Evolutionary conservation across 2,113 vertebrate species (phyloP).

Genomic region (Shinisaurus crocodilurus): DNA sequence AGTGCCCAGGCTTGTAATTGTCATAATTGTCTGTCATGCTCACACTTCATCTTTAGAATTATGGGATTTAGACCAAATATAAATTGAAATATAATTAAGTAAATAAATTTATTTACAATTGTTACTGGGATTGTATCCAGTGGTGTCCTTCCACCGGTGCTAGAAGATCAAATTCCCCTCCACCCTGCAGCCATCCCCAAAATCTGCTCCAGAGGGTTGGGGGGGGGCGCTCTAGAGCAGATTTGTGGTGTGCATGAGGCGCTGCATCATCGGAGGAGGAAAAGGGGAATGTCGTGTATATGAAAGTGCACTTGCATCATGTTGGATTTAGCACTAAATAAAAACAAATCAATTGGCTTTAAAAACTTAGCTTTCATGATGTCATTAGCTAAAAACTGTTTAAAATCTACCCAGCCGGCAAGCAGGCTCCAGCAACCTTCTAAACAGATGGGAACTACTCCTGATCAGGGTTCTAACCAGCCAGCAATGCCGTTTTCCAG

Average conservation of each 20-base stretch:
- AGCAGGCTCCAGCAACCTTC: neutral
- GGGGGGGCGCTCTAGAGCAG: no score
- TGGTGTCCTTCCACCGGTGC: no score
- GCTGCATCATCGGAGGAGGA: no score
- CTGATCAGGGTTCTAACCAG: neutral
- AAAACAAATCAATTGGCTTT: neutral
- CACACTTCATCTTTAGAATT: neutral
- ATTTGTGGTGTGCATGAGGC: no score
- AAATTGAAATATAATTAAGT: neutral
- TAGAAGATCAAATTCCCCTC: no score
- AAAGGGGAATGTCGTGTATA: no score
- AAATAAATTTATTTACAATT: neutral
- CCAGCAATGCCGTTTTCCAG: neutral
- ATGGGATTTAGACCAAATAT: neutral
- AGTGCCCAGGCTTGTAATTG: neutral
- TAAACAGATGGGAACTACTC: neutral
- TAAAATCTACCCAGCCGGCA: neutral
- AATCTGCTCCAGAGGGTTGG: no score
- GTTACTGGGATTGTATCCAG: no score
- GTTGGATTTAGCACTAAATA: neutral
- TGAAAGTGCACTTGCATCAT: no score
- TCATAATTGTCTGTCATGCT: neutral
- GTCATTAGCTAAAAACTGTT: neutral
- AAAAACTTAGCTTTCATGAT: neutral
- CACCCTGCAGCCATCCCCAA: no score